Conservation (phyloP, 2,797 vertebrate genomes). For the Yasuhikotakia modesta region DNA sequence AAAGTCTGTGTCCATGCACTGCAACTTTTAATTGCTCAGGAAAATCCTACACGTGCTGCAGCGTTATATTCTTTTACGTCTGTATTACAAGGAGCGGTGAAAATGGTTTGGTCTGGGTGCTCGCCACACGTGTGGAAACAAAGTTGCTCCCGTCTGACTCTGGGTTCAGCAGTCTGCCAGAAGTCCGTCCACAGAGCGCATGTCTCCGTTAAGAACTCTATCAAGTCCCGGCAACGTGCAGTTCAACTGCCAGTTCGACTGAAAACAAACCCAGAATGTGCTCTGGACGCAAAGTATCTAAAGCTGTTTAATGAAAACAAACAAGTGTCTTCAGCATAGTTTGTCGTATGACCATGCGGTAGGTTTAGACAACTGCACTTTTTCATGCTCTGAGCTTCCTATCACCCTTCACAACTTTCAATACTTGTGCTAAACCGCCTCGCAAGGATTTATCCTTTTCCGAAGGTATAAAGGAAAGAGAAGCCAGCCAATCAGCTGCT, state of each 20-base stretch:
- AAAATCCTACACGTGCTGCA: constrained; percentile 36
- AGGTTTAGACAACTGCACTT: constrained; percentile 78
- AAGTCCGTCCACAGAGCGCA: constrained; percentile 54
- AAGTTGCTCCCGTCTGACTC: constrained; percentile 67
- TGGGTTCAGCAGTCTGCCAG: constrained; percentile 50
- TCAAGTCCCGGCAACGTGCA: constrained; percentile 26
- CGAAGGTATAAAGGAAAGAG: constrained; percentile 65
- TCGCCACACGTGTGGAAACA: constrained; percentile 50
- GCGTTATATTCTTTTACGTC: constrained; percentile 29
- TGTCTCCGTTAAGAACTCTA: constrained; percentile 39
- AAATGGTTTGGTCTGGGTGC: constrained; percentile 20
- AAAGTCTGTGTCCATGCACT: constrained; percentile 60
- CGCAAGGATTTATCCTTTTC: constrained; percentile 86
- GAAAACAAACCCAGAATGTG: constrained; percentile 74
- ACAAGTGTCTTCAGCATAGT: constrained; percentile 73
- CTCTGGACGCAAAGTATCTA: constrained; percentile 64
- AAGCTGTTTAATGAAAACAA: constrained; percentile 70
- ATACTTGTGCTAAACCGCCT: constrained; percentile 68
- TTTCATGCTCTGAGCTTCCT: constrained; percentile 83
- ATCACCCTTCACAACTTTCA: constrained; percentile 57
- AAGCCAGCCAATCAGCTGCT: constrained; percentile 82
- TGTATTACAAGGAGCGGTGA: constrained; percentile 14
- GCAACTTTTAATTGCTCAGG: constrained; percentile 42
- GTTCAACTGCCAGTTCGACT: constrained; percentile 81
- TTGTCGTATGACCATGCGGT: constrained; percentile 79